Conservation (phyloP, 2,797 vertebrate genomes). For the Trematomus bernacchii region DNA sequence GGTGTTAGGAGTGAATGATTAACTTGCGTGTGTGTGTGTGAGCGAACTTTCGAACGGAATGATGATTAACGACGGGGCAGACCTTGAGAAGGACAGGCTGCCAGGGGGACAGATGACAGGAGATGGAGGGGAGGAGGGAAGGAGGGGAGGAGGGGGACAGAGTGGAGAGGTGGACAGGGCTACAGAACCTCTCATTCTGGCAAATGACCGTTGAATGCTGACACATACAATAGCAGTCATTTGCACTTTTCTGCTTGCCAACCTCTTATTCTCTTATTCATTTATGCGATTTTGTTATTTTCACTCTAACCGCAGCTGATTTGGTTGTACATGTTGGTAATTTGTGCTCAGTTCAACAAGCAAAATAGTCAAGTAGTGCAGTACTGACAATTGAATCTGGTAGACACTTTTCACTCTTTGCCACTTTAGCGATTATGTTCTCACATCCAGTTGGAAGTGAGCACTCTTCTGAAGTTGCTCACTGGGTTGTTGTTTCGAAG, state of each 20-base stretch:
- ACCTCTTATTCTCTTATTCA: background rate
- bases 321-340: background rate
- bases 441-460: background rate
- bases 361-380: background rate
- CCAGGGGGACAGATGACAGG: conserved; percentile 76
- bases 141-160: conserved; percentile 19
- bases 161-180: conserved; percentile 48
- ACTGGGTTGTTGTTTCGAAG: background rate
- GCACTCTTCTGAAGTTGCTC: background rate
- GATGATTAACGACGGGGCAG: conserved; percentile 71
- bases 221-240: conserved; percentile 65
- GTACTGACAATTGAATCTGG: background rate
- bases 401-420: background rate
- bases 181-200: conserved; percentile 50
- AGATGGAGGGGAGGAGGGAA: conserved; percentile 69
- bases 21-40: conserved; percentile 20
- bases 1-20: conserved; percentile 58
- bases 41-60: conserved; percentile 48
- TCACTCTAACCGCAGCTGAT: background rate
- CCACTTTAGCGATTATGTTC: background rate
- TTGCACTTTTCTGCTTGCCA: conserved; percentile 19
- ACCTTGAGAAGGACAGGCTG: conserved; percentile 74
- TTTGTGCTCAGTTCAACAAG: background rate
- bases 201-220: conserved; percentile 63
- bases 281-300: background rate